Conservation (phyloP, 92 coral and sea anemone species). For the Desmophyllum pertusum region DNA sequence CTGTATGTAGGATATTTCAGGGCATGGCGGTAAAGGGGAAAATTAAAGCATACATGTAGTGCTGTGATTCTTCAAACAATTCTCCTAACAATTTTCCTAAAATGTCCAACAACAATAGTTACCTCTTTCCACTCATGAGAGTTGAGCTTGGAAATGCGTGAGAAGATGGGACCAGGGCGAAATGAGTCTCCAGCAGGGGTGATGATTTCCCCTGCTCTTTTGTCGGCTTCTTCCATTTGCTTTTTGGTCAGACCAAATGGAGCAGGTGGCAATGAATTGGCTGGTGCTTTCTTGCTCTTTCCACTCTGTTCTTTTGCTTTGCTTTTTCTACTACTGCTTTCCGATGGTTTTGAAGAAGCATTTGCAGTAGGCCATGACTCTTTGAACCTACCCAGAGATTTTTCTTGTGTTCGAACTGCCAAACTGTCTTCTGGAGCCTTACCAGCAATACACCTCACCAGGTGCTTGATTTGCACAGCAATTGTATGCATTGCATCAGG, state of each 20-base stretch:
- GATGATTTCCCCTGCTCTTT: constrained; percentile 24
- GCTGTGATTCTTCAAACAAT: too few relatives aligned
- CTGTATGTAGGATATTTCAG: too few relatives aligned
- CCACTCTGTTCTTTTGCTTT: not conserved
- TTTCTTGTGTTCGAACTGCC: constrained; percentile 36
- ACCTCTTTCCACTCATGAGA: constrained; percentile 71
- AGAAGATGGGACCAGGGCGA: constrained; percentile 49
- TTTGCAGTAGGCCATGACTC: constrained; percentile 33
- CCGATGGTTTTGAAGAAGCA: not conserved
- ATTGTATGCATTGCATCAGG: constrained; percentile 62
- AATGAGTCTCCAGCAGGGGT: constrained; percentile 48
- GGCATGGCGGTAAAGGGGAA: too few relatives aligned
- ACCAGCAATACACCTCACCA: constrained; percentile 48
- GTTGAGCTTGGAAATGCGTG: constrained; percentile 34
- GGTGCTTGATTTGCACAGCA: constrained; percentile 47
- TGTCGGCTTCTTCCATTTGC: constrained; percentile 47
- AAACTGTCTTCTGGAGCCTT: constrained; percentile 51
- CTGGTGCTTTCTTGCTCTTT: not conserved
- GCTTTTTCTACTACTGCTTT: not conserved
- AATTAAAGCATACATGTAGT: too few relatives aligned
- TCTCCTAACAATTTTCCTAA: too few relatives aligned
- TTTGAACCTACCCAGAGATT: constrained; percentile 36
- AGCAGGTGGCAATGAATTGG: constrained; percentile 33
- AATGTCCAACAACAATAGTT: not conserved
- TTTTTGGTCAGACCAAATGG: constrained; percentile 48